These are phyloP conservation scores for Arvicola amphibius DNA, from an alignment of 2,797 vertebrate genomes.

Conservation along the genomic window DNA sequence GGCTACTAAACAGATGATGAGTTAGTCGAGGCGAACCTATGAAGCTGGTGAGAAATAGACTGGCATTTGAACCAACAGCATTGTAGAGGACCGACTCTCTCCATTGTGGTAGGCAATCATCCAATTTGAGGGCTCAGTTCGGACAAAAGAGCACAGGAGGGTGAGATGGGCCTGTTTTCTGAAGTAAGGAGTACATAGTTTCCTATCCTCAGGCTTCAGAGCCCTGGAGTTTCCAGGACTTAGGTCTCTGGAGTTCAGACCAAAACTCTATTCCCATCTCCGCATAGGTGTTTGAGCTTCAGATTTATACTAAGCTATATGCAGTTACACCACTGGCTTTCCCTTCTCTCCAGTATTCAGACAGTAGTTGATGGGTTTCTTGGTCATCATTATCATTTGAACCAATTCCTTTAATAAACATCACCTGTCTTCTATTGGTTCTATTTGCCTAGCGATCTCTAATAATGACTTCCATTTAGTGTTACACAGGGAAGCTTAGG, in stretches of 20 bases:
- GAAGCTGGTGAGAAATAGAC: not conserved
- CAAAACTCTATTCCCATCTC: fast-evolving
- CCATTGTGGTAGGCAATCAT: not conserved
- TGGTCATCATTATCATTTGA: not conserved
- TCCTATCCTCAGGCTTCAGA: not conserved
- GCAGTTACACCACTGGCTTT: not conserved
- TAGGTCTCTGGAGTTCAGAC: not conserved
- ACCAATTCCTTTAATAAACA: not conserved
- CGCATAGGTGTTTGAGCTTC: not conserved
- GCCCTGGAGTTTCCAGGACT: not conserved
- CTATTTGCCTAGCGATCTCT: not conserved
- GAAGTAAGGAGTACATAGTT: not conserved
- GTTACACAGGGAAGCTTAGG: not conserved
- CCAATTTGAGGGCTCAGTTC: not conserved
- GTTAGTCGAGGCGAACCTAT: not conserved
- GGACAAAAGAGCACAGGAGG: not conserved
- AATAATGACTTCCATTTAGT: not conserved
- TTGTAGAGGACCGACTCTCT: not conserved
- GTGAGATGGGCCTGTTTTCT: not conserved
- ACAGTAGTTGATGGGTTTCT: not conserved
- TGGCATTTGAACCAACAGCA: not conserved
- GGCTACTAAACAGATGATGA: not conserved
- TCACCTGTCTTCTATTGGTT: not conserved
- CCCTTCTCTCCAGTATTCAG: not conserved
- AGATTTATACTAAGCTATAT: not conserved